Conservation (phyloP, 92 coral and sea anemone genomes). For the Zoanthus sociatus region DNA sequence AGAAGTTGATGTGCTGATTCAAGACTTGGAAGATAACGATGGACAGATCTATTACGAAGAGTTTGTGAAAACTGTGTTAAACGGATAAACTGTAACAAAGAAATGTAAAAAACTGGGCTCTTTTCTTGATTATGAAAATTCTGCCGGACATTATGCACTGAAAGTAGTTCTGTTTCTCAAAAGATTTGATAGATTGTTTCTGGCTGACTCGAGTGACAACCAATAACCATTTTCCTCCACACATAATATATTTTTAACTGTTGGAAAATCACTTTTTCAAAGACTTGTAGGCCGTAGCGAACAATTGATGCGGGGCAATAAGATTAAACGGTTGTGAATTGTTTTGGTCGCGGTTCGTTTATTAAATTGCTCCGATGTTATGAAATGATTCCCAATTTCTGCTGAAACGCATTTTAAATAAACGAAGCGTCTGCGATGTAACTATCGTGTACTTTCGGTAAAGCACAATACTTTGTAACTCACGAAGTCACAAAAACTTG, state of each 20-base stretch:
- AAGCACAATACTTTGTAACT: neutral
- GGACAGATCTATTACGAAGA: conserved; percentile 96
- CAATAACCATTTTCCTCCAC: neutral
- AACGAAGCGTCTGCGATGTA: conserved; percentile 18
- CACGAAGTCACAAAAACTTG: neutral
- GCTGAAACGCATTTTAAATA: neutral
- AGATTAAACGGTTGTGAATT: conserved; percentile 41
- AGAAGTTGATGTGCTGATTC: conserved; percentile 86
- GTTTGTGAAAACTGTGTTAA: conserved; percentile 83
- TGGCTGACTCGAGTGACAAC: neutral
- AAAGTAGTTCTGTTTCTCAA: neutral
- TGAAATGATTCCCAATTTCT: neutral
- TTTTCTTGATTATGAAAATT: neutral
- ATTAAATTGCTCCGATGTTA: neutral
- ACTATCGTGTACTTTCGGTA: neutral
- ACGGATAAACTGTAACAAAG: conserved; percentile 59
- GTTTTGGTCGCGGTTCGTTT: conserved; percentile 34
- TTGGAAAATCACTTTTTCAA: neutral
- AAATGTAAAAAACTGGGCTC: neutral
- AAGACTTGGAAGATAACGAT: conserved; percentile 92
- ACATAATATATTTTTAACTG: neutral
- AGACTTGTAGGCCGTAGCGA: neutral
- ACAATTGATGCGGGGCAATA: conserved; percentile 16
- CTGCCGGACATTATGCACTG: neutral
- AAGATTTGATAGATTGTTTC: neutral